Conservation (phyloP, 2,888 invertebrate species). For the Blera fallax region DNA sequence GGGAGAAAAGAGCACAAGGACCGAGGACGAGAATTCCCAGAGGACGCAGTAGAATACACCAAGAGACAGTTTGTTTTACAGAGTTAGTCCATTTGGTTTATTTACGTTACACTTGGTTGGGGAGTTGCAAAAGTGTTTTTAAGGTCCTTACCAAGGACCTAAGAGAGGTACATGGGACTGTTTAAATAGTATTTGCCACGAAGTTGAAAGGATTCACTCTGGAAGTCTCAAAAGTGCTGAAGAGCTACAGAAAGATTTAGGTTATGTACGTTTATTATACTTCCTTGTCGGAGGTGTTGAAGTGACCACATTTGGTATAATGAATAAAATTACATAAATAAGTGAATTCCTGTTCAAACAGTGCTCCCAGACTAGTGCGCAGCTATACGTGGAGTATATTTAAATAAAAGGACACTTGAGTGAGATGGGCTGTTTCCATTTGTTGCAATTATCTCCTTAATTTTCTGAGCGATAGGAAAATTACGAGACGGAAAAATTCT, state of each 20-base stretch:
- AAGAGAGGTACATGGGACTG: neutral
- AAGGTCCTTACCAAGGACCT: neutral
- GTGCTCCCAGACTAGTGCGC: too few species aligned
- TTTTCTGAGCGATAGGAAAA: too few species aligned
- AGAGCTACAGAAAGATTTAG: neutral
- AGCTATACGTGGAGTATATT: too few species aligned
- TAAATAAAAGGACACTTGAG: too few species aligned
- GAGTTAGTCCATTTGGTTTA: conserved; percentile 46
- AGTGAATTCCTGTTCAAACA: too few species aligned
- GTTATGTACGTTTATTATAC: too few species aligned
- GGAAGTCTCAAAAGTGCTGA: neutral
- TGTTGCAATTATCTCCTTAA: too few species aligned
- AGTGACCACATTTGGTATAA: too few species aligned
- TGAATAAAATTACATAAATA: too few species aligned
- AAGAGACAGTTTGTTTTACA: conserved; percentile 6
- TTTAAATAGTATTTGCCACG: neutral
- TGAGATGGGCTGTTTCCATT: too few species aligned
- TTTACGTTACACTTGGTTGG: conserved; percentile 39
- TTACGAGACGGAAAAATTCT: too few species aligned
- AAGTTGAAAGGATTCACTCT: neutral
- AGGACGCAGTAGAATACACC: neutral
- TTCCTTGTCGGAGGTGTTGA: too few species aligned
- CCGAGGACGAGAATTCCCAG: neutral
- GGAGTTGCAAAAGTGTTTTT: conserved; percentile 18
- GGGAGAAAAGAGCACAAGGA: neutral